A percentile compares a stretch with the other conserved stretches of the same genome.
phyloP scores from a whole-genome alignment of 2,797 vertebrate species.

The Rhinogobio ventralis region DNA sequence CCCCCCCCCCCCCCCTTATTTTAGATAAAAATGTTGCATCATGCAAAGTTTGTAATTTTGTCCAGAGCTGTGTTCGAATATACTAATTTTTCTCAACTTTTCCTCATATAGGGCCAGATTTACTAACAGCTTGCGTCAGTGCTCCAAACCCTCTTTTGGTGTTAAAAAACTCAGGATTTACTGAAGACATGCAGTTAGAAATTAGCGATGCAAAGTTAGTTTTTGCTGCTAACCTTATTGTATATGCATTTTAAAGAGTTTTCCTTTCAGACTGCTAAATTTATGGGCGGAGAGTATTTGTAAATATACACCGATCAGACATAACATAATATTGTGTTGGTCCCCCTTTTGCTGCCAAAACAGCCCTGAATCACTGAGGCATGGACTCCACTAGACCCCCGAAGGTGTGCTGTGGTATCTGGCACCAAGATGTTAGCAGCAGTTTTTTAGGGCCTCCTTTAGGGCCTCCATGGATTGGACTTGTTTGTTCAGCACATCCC shows the following conservation, averaged over 20 bases:
- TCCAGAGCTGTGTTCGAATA: not conserved
- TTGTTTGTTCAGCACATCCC: no score
- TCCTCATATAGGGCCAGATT: not conserved
- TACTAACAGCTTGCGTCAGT: not conserved
- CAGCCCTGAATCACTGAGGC: no score
- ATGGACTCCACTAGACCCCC: no score
- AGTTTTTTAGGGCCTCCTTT: no score
- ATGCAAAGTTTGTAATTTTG: not conserved
- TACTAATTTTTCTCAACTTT: not conserved
- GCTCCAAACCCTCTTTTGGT: not conserved
- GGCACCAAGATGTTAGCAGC: no score
- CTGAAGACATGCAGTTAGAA: not conserved
- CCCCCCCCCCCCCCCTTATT: no score
- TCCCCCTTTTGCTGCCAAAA: no score
- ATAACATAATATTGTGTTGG: no score
- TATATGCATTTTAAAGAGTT: not conserved
- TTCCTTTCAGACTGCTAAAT: not conserved
- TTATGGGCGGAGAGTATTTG: not conserved
- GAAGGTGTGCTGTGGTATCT: no score
- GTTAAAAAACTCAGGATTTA: not conserved
- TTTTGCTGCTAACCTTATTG: not conserved
- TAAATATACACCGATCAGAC: not conserved
- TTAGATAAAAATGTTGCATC: not conserved
- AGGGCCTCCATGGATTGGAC: no score
- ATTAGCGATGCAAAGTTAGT: not conserved